These are phyloP conservation scores for Dusona sp. DNA, from an alignment of 2,888 invertebrate genomes.

Conservation along the genomic window DNA sequence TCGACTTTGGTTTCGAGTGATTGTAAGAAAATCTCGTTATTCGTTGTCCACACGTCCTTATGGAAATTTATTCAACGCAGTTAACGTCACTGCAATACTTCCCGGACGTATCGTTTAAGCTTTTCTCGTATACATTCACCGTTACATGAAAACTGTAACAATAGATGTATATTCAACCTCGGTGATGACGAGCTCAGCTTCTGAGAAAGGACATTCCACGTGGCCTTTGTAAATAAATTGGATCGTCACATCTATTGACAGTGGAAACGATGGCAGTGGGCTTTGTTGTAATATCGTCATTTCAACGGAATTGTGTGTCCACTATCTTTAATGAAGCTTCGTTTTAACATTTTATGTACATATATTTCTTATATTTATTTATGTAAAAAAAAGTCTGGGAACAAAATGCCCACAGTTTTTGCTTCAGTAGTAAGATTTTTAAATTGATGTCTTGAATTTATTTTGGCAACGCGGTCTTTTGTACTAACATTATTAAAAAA, in stretches of 20 bases:
- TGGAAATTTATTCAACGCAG: conserved; percentile 52
- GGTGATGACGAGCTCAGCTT: conserved; percentile 2
- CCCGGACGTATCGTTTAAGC: conserved; percentile 8
- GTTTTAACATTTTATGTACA: background rate
- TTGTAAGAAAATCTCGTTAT: conserved; percentile 56
- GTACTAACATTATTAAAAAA: too few species aligned
- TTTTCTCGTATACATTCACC: background rate
- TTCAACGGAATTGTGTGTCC: conserved; percentile 2
- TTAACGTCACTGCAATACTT: conserved; percentile 10
- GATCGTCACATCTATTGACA: conserved; percentile 48
- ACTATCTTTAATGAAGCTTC: background rate
- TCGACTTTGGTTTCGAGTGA: conserved; percentile 36
- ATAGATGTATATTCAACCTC: background rate
- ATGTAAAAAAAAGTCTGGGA: background rate
- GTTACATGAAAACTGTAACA: background rate
- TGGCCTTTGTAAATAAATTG: conserved; percentile 23
- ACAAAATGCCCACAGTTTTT: background rate
- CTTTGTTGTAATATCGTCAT: conserved; percentile 7
- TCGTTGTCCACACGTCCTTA: conserved; percentile 29
- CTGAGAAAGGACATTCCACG: background rate
- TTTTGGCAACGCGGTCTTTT: background rate
- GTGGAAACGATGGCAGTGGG: conserved; percentile 8
- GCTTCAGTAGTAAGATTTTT: background rate
- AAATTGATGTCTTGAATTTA: background rate
- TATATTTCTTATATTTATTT: background rate